Evolutionary conservation across 2,113 vertebrate genomes (phyloP), one percentile per base, ranked within the genome.

Genomic region (Argyrosomus japonicus): DNA sequence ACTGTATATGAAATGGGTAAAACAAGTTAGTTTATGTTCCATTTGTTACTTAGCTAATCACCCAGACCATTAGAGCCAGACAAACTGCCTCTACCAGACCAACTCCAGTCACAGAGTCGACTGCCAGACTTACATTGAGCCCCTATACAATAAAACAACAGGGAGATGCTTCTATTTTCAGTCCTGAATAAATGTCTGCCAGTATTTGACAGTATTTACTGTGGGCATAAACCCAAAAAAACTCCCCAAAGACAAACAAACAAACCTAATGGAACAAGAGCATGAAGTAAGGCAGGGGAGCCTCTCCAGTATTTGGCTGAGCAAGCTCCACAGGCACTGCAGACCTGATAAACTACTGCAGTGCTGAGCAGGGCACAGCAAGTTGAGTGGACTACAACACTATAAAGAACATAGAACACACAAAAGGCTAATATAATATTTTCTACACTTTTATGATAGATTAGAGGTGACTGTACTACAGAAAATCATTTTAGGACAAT

Each of bases 1-100:
- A 84, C 64, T 61, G 60, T 82, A 83, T 77, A 75, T 87, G 70
- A 77, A 70, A 62, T 83, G 81, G 63, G 81, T 75, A 70, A 76
- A 68, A 87, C 87, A 88, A 77, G 75, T 81, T 89, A 45, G 82
- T 50, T 77, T 88, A 56, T n/a, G n/a, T 81, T 88, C 76, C 72
- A 85, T 85, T 92, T 85, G 77, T 78, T 83, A 87, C 86, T 93
- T 77, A 89, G 84, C 83, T 91, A 94, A 93, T 92, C 79, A 86
- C 84, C 82, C 53, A 82, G 79, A 81, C 82, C 77, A 88, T 89
- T 83, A 84, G 84, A 91, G 87, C 75, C 89, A 93, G 89, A 91
- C 91, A 75, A 61, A 72, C 64, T 62, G 85, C 60, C 73, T 82
- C 78, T 85, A 82, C 84, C 81, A 88, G 79, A 78, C 73, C 69